phyloP scores from a whole-genome alignment of 2,888 invertebrate species.

The Lordiphosa fenestrarum region DNA sequence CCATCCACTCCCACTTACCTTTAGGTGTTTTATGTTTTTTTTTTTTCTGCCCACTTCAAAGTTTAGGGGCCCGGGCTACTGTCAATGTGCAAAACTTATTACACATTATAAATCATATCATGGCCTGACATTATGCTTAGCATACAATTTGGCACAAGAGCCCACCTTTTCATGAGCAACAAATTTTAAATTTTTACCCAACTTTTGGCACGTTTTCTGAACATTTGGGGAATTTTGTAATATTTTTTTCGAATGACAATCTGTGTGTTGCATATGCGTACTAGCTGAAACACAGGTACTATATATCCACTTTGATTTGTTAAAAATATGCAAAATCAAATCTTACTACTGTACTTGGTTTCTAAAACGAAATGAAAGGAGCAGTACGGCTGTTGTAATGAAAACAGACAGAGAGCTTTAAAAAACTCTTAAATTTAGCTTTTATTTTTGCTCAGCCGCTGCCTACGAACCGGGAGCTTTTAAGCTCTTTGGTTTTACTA shows the following conservation, averaged over 20 bases:
- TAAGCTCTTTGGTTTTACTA: no score
- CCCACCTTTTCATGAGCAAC: neutral
- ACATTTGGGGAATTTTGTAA: neutral
- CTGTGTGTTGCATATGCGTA: neutral
- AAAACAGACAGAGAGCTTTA: neutral
- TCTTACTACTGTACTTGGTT: no score
- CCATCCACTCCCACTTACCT: conserved; percentile 19
- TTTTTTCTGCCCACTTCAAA: conserved; percentile 37
- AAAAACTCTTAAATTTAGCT: neutral
- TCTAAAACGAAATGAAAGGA: no score
- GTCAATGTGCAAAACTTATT: conserved; percentile 66
- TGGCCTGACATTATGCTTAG: conserved; percentile 63
- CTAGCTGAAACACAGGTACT: no score
- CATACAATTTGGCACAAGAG: conserved; percentile 32
- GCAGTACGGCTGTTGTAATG: neutral
- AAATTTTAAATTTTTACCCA: conserved; percentile 1
- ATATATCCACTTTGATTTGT: no score
- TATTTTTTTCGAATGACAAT: neutral
- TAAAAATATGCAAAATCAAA: no score
- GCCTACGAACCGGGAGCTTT: neutral
- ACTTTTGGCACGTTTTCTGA: neutral
- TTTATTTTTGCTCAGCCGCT: neutral
- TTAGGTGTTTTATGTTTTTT: conserved; percentile 43
- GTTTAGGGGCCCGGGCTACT: conserved; percentile 23
- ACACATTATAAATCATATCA: conserved; percentile 69